phyloP scores from a whole-genome alignment of 1,140 invertebrate genomes.

The Ylistrum balloti region DNA sequence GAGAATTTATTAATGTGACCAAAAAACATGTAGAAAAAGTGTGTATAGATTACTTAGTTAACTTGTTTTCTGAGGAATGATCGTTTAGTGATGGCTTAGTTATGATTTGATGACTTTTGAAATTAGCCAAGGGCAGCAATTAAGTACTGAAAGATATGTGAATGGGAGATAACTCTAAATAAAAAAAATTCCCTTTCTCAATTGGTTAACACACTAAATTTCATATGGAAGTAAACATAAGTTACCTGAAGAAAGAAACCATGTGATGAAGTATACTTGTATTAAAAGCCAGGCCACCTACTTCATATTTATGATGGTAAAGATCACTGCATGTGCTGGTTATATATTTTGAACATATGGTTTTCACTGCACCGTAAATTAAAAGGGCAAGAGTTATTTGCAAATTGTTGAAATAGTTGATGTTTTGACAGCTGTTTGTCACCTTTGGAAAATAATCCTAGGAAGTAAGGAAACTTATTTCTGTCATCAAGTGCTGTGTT shows the following conservation, averaged over 20 bases:
- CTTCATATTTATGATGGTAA: no score
- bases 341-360: no score
- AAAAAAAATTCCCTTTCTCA: neutral
- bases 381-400: neutral
- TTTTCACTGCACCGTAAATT: no score
- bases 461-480: neutral
- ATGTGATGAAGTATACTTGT: no score
- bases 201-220: neutral
- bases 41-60: neutral
- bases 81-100: neutral
- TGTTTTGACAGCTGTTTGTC: neutral
- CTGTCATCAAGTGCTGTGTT: neutral
- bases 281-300: no score
- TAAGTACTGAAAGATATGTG: neutral
- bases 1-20: neutral
- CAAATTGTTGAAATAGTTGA: neutral
- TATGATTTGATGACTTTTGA: constrained; percentile 20
- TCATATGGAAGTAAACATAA: no score
- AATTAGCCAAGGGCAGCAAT: neutral
- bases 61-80: neutral
- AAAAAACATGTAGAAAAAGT: neutral
- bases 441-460: neutral
- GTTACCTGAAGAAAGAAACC: no score
- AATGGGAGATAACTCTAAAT: constrained; percentile 6
- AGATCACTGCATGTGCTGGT: no score